A percentile compares a stretch with the other conserved stretches of the same genome.
Evolutionary conservation across 2,797 vertebrate genomes (phyloP).

Genomic region (Chelmon rostratus): DNA sequence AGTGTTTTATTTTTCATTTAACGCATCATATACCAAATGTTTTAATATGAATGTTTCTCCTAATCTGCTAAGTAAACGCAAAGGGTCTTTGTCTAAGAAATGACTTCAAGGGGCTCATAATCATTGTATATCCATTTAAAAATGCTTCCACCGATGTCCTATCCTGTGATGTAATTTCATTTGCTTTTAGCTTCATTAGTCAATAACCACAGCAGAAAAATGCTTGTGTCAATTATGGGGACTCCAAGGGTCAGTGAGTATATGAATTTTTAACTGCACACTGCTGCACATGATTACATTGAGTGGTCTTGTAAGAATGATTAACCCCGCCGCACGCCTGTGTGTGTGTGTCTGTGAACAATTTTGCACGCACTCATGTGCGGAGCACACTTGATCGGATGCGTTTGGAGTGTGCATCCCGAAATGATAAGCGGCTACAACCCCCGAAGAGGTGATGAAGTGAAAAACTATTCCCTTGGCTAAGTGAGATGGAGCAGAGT

Average conservation of each 20-base stretch:
- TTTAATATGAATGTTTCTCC: constrained; percentile 75
- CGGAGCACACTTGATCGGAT: constrained; percentile 54
- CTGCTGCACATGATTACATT: constrained; percentile 69
- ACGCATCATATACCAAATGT: constrained; percentile 87
- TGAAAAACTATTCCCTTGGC: constrained; percentile 66
- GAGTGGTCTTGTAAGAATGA: constrained; percentile 73
- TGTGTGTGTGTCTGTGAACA: constrained; percentile 12
- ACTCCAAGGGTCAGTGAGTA: constrained; percentile 73
- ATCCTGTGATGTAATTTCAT: constrained; percentile 69
- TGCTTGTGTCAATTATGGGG: constrained; percentile 69
- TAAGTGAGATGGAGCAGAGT: constrained; percentile 89
- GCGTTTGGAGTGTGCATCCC: constrained; percentile 65
- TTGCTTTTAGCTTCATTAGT: constrained; percentile 81
- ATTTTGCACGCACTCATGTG: constrained; percentile 44
- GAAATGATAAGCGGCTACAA: constrained; percentile 67
- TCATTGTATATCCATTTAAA: constrained; percentile 73
- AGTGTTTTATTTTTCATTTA: constrained; percentile 86
- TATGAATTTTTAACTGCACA: constrained; percentile 70
- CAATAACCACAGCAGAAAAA: constrained; percentile 69
- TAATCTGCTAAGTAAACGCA: constrained; percentile 77
- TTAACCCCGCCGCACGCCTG: constrained; percentile 53
- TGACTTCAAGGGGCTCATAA: constrained; percentile 70
- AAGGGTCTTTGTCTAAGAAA: constrained; percentile 80
- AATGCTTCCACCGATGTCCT: constrained; percentile 65
- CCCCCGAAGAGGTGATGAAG: constrained; percentile 64